A percentile compares a stretch with the other conserved stretches of the same genome.
phyloP scores from a whole-genome alignment of 2,888 invertebrate species.

The Xestia c-nigrum region DNA sequence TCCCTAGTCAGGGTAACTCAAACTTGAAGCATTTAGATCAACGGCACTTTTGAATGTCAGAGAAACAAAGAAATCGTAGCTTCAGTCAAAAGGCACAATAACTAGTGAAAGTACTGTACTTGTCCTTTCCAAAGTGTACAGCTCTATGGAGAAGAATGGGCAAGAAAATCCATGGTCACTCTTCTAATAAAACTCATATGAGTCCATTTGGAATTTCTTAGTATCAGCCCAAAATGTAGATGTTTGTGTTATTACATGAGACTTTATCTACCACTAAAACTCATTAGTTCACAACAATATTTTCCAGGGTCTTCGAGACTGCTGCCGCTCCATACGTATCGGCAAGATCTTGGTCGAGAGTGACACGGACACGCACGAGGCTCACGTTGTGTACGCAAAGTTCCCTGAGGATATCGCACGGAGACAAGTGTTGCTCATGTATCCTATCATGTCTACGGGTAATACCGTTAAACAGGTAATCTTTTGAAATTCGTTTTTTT shows the following conservation, averaged over 20 bases:
- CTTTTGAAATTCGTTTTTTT: not conserved
- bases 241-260: not conserved
- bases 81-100: too few relatives aligned
- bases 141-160: too few relatives aligned
- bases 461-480: conserved; percentile 96
- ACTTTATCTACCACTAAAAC: not conserved
- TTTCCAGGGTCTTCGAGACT: conserved; percentile 96
- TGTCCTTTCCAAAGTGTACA: too few relatives aligned
- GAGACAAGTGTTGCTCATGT: conserved; percentile 98
- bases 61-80: too few relatives aligned
- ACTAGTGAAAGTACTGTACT: too few relatives aligned
- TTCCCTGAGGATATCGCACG: conserved; percentile 98
- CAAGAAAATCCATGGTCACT: too few relatives aligned
- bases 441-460: conserved; percentile 99
- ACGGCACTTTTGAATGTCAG: too few relatives aligned
- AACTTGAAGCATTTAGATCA: too few relatives aligned
- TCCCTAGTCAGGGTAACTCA: not conserved
- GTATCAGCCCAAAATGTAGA: not conserved
- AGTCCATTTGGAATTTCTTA: not conserved
- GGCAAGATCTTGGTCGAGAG: conserved; percentile 99
- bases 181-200: not conserved
- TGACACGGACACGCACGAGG: conserved; percentile 98
- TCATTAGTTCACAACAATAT: not conserved
- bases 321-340: conserved; percentile 99
- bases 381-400: conserved; percentile 98